These are phyloP conservation scores for Apus apus DNA, from an alignment of 2,113 vertebrate genomes.

Conservation along the genomic window DNA sequence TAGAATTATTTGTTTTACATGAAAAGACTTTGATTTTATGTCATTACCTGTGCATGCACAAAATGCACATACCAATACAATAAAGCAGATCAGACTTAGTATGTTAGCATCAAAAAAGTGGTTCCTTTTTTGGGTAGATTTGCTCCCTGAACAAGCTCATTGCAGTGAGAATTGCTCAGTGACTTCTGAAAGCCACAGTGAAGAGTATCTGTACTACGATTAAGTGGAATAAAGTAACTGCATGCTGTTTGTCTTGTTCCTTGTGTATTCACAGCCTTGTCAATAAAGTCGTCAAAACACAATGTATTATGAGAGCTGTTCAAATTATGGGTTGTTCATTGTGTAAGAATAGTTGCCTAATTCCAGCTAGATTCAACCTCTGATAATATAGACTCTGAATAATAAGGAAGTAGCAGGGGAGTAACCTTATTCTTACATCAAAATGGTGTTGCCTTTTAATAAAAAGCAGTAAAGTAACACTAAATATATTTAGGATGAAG, in stretches of 20 bases:
- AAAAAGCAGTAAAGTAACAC: neutral
- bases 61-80: rapidly evolving
- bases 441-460: neutral
- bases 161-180: neutral
- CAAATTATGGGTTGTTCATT: neutral
- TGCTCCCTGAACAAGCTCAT: neutral
- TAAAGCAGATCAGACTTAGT: neutral
- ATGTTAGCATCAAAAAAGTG: neutral
- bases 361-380: neutral
- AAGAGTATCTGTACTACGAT: neutral
- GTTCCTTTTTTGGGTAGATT: neutral
- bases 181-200: neutral
- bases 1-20: neutral
- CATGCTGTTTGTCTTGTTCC: neutral
- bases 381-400: neutral
- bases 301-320: neutral
- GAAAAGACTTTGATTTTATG: neutral
- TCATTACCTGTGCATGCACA: neutral
- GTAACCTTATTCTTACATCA: neutral
- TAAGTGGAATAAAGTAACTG: neutral
- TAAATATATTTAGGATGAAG: neutral
- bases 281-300: neutral
- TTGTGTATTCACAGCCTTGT: neutral
- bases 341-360: neutral
- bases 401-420: neutral